Conservation (phyloP, 2,888 invertebrate genomes). For the Artemia sinica region DNA sequence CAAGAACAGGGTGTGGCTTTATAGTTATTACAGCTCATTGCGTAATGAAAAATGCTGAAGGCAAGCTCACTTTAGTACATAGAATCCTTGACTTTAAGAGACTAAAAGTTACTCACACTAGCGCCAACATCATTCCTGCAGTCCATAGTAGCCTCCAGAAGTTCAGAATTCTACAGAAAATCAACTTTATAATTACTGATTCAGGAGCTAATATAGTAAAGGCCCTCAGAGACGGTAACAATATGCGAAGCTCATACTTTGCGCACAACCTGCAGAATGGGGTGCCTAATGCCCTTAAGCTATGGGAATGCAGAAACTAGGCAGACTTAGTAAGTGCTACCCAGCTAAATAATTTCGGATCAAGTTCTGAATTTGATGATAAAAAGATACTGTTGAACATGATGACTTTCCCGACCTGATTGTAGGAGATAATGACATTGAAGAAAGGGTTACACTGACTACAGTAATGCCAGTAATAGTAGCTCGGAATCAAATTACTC, state of each 20-base stretch:
- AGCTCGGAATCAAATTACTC: not conserved
- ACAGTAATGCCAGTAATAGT: not conserved
- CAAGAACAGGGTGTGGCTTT: not conserved
- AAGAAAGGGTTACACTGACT: constrained; percentile 11
- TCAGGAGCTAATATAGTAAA: constrained; percentile 13
- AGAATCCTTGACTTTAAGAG: not conserved
- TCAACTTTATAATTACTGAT: not conserved
- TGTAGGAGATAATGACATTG: not conserved
- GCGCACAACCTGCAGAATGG: not conserved
- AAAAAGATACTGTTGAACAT: not conserved
- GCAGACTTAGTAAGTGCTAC: too few relatives aligned
- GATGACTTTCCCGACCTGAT: not conserved
- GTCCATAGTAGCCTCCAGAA: not conserved
- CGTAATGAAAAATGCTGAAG: not conserved
- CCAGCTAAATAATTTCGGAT: too few relatives aligned
- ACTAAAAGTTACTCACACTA: constrained; percentile 5
- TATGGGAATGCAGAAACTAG: too few relatives aligned
- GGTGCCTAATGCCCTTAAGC: not conserved
- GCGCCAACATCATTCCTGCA: constrained; percentile 3
- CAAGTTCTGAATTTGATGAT: not conserved
- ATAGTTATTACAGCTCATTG: not conserved
- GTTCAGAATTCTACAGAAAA: not conserved
- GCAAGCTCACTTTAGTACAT: not conserved
- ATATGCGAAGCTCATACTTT: not conserved
- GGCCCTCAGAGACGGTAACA: not conserved